A percentile compares a stretch with the other conserved stretches of the same genome.
These are phyloP conservation scores for Edolisoma coerulescens DNA, from an alignment of 2,113 vertebrate species.

Conservation along the genomic window DNA sequence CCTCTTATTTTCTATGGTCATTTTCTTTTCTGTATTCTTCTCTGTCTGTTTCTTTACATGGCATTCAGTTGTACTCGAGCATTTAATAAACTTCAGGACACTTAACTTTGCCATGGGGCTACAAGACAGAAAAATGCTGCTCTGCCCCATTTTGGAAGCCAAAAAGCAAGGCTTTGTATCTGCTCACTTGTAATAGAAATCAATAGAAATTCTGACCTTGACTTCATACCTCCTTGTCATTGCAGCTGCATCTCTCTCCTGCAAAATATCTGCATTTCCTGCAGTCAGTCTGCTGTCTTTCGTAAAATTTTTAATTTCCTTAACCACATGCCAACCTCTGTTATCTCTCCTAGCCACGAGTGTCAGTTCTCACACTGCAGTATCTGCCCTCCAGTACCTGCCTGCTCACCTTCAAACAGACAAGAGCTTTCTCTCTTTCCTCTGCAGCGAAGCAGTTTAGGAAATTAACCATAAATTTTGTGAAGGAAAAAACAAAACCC, in stretches of 20 bases:
- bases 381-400: background rate
- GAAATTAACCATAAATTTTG: background rate
- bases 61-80: background rate
- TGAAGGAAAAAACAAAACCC: background rate
- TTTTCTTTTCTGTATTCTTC: background rate
- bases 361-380: background rate
- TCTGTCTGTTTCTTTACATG: background rate
- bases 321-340: background rate
- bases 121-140: background rate
- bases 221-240: background rate
- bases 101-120: background rate
- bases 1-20: rapidly evolving
- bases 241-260: background rate
- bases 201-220: background rate
- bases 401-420: background rate
- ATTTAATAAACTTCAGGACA: background rate
- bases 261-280: background rate
- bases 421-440: background rate
- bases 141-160: background rate
- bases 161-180: background rate
- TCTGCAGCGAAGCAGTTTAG: background rate
- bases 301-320: background rate
- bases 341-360: background rate
- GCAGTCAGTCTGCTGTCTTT: background rate
- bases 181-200: rapidly evolving